Conservation (phyloP, 2,888 invertebrate species). For the Torymus texanus region DNA sequence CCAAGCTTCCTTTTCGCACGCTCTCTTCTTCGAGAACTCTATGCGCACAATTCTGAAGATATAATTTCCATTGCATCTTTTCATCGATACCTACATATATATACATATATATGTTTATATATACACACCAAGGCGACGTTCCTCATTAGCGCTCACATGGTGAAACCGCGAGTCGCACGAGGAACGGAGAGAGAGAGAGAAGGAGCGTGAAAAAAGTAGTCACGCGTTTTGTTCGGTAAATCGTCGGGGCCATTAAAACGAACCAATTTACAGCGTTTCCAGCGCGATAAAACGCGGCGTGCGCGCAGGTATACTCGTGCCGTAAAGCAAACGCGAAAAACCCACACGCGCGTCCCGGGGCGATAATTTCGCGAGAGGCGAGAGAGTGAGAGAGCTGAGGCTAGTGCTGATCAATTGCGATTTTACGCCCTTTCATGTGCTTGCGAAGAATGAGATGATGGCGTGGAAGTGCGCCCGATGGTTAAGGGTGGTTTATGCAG, state of each 20-base stretch:
- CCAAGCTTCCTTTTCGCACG: not conserved
- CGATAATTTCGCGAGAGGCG: conserved; percentile 19
- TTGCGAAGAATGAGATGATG: not conserved
- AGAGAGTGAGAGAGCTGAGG: not conserved
- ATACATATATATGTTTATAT: not conserved
- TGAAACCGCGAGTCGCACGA: conserved; percentile 9
- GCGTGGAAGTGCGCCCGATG: not conserved
- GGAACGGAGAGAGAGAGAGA: not conserved
- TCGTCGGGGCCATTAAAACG: conserved; percentile 27
- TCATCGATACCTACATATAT: not conserved
- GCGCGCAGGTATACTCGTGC: not conserved
- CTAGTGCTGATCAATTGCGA: conserved; percentile 20
- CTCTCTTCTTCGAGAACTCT: not conserved
- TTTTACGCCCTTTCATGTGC: not conserved
- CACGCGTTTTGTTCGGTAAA: conserved; percentile 14
- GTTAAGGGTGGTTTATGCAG: not conserved
- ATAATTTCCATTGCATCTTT: conserved; percentile 3
- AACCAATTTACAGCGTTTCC: conserved; percentile 46
- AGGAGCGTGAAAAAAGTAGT: not conserved
- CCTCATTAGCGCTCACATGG: conserved; percentile 27
- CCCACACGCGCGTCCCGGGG: conserved; percentile 17
- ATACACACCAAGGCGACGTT: not conserved
- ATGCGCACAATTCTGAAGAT: not conserved
- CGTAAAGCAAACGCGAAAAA: conserved; percentile 37
- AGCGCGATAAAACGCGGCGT: conserved; percentile 32